Conservation (phyloP, 2,888 invertebrate species). For the Bimastos eiseni region DNA sequence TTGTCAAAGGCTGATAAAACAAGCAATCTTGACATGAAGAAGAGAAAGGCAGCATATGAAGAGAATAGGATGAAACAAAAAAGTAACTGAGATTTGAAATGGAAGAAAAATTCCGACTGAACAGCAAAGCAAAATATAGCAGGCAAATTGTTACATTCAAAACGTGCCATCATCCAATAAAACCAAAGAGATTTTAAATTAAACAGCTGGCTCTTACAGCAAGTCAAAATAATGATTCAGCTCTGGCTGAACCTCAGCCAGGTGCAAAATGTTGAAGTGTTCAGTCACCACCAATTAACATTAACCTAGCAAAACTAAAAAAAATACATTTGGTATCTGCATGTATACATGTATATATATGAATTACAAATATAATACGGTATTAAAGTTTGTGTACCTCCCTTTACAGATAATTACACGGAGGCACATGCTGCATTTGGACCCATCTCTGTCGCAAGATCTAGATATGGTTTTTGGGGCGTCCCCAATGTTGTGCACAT, state of each 20-base stretch:
- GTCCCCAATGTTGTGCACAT: neutral
- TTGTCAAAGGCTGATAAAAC: neutral
- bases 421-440: constrained; percentile 13
- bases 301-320: neutral
- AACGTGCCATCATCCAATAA: neutral
- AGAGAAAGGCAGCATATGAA: neutral
- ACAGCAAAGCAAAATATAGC: neutral
- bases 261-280: neutral
- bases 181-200: neutral
- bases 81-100: neutral
- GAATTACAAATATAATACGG: neutral
- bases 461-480: neutral
- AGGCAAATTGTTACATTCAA: neutral
- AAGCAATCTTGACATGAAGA: neutral
- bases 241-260: neutral
- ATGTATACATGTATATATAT: neutral
- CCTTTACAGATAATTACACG: neutral
- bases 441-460: neutral
- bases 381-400: neutral
- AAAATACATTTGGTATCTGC: neutral
- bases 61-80: neutral
- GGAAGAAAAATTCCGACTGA: neutral
- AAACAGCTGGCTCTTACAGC: neutral
- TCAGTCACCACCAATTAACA: neutral
- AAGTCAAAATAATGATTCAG: neutral